Evolutionary conservation across 2,888 invertebrate species (phyloP).

Genomic region (Muschampia plurimacula): DNA sequence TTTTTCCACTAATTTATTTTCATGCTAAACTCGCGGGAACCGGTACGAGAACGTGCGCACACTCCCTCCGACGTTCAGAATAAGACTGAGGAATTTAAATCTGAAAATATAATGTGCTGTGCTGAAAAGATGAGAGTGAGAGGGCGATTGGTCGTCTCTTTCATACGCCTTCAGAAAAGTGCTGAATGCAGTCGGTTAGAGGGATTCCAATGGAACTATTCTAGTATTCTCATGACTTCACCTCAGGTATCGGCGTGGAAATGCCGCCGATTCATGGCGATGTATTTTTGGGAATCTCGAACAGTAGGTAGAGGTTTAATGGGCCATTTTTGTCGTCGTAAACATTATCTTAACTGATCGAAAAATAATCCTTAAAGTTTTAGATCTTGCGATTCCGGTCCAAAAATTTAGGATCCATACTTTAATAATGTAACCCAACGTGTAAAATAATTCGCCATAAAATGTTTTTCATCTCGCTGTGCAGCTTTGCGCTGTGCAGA

Average conservation of each 20-base stretch:
- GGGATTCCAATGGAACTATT: constrained; percentile 37
- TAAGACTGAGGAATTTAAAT: constrained; percentile 40
- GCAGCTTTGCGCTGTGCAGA: too few relatives aligned
- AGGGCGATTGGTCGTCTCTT: constrained; percentile 19
- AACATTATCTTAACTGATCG: too few relatives aligned
- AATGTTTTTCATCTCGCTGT: too few relatives aligned
- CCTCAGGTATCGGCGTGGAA: constrained; percentile 12
- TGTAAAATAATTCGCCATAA: too few relatives aligned
- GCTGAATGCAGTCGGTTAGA: constrained; percentile 43
- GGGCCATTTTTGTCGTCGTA: too few relatives aligned
- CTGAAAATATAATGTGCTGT: constrained; percentile 42
- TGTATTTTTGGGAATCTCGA: neutral
- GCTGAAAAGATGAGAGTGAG: constrained; percentile 36
- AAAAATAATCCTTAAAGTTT: too few relatives aligned
- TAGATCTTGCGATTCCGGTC: too few relatives aligned
- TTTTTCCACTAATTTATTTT: constrained; percentile 39
- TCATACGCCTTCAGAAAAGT: constrained; percentile 41
- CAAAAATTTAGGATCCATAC: too few relatives aligned
- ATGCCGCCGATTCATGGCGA: constrained; percentile 19
- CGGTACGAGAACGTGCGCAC: constrained; percentile 19
- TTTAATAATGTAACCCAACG: too few relatives aligned
- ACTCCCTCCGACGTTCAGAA: constrained; percentile 20
- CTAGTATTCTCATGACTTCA: constrained; percentile 19
- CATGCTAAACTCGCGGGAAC: constrained; percentile 37
- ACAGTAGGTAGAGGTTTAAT: neutral